Evolutionary conservation across 2,113 vertebrate species (phyloP), one percentile per base, ranked within the genome.

Genomic region (Paramisgurnus dabryanus): DNA sequence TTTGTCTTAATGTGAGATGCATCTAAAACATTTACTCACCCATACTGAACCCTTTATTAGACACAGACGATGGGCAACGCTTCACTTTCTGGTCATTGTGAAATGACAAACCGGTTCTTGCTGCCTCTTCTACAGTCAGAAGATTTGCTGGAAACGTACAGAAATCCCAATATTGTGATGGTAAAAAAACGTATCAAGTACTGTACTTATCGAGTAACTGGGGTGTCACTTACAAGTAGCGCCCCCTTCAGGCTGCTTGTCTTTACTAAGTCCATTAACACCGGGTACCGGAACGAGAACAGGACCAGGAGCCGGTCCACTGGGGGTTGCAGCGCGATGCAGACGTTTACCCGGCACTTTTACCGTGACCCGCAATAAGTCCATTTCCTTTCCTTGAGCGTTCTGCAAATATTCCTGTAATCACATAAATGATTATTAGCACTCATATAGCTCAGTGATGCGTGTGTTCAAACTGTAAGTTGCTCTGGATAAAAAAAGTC

Each of bases 321-420:
- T 93, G 6, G 96, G 93, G 0, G 95, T 95, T 13, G 95, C 95
- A 34, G 97, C 97, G 7, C 96, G 92, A 0, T 96, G 97, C 0
- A 97, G 96, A 34, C 96, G 93, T 89, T 98, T 98, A 22, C 97
- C 97, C 0, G 97, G 97, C 72, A 99, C 96, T 84, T 99, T 99
- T 13, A 99, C 97, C 0, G 97, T 99, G 78, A 98, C 98, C 0
- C 96, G 94, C 15, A 97, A 91, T 18, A 99, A 90, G 68, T 97
- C 96, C 87, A 99, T 97, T 86, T 97, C 97, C 88, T 98, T 99
- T 0, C 97, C 95, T 0, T 98, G 96, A 7, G 88, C 91, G 55
- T 96, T 97, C 88, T 98, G 96, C 15, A 92, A 93, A 86, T 97
- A 98, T 69, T 97, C 97, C 96, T 94, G 75, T 0, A 85, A 22